Evolutionary conservation across 2,797 vertebrate genomes (phyloP).

Genomic region (Crenuchus spilurus): DNA sequence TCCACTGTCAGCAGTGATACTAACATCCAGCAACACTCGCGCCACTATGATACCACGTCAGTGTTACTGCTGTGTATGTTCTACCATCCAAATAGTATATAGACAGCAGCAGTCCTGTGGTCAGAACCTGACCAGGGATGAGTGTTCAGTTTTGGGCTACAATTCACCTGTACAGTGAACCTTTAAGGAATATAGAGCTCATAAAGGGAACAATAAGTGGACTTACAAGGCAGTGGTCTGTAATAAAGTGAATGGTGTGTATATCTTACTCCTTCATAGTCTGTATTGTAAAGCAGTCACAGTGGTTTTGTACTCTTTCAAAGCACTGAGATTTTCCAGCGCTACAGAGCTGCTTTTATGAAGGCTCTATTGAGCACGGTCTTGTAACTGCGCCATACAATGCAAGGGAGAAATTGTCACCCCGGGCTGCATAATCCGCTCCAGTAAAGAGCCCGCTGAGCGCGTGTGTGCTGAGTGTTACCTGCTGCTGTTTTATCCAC

Average conservation of each 20-base stretch:
- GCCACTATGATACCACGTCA: too few relatives aligned
- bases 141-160: neutral
- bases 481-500: conserved; percentile 28
- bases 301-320: neutral
- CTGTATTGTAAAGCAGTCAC: neutral
- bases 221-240: too few relatives aligned
- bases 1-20: too few relatives aligned
- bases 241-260: too few relatives aligned
- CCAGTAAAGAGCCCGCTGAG: neutral
- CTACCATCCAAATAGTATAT: neutral
- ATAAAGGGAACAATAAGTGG: neutral
- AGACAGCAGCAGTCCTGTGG: neutral
- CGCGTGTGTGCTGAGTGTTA: neutral
- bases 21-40: too few relatives aligned
- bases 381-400: neutral
- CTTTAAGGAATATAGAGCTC: neutral
- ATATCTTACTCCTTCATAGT: neutral
- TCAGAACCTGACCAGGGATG: neutral
- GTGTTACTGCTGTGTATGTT: too few relatives aligned
- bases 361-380: neutral
- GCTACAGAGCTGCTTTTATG: neutral
- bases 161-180: neutral
- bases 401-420: neutral
- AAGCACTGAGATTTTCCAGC: neutral
- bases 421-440: neutral